Conservation (phyloP, 2,888 invertebrate species). For the Ornithoptera priamus region DNA sequence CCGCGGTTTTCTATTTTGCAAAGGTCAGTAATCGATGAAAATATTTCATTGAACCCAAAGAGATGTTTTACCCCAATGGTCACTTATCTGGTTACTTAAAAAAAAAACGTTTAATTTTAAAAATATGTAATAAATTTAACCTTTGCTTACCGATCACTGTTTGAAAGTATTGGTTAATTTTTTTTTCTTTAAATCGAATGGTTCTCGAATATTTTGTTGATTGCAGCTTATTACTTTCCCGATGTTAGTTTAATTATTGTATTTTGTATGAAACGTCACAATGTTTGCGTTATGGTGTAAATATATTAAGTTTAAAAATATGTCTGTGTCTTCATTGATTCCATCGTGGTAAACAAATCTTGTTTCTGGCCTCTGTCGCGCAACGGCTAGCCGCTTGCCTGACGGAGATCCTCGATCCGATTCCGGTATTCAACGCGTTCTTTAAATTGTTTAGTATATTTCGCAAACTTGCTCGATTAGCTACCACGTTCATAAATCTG, state of each 20-base stretch:
- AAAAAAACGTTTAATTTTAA: background rate
- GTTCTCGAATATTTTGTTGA: constrained; percentile 37
- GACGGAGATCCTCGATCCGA: too few relatives aligned
- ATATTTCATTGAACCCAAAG: constrained; percentile 27
- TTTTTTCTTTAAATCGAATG: background rate
- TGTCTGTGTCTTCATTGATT: constrained; percentile 65
- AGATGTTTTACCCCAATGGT: constrained; percentile 4
- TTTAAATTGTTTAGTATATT: too few relatives aligned
- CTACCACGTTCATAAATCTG: too few relatives aligned
- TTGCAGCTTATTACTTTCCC: constrained; percentile 26
- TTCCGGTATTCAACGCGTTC: too few relatives aligned
- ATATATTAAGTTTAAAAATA: constrained; percentile 79
- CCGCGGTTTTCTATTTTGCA: constrained; percentile 43
- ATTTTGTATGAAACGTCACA: constrained; percentile 66
- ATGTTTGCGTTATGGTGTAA: constrained; percentile 76
- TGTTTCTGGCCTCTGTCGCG: background rate
- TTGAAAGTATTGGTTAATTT: constrained; percentile 19
- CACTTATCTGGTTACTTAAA: constrained; percentile 7
- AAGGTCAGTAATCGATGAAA: constrained; percentile 57
- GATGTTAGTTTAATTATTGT: constrained; percentile 38
- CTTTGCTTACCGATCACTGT: constrained; percentile 16
- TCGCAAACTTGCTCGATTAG: too few relatives aligned
- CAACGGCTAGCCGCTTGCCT: too few relatives aligned
- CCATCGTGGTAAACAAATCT: background rate
- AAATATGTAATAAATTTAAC: background rate